A percentile compares a stretch with the other conserved stretches of the same genome.
Conservation (phyloP, 2,113 vertebrate species). For the Microcebus jonahi region DNA sequence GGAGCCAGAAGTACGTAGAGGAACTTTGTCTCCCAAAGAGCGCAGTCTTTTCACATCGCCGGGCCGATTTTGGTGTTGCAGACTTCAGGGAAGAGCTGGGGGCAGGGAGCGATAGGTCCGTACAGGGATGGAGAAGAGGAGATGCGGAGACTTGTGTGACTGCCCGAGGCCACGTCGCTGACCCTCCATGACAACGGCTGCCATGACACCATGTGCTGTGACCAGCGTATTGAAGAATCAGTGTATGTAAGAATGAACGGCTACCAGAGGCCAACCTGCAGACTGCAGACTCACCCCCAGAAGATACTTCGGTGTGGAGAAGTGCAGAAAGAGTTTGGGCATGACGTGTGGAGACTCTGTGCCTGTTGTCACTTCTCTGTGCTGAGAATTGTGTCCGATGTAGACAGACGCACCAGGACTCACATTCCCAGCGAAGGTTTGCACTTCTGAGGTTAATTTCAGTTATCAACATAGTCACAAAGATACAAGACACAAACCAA, state of each 20-base stretch:
- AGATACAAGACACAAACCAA: not conserved
- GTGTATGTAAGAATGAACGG: not conserved
- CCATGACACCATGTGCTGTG: accelerated
- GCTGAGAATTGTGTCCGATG: not conserved
- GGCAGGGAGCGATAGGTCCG: accelerated
- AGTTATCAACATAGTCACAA: not conserved
- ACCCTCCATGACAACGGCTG: too few relatives aligned
- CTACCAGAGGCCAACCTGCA: not conserved
- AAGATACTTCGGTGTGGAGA: accelerated
- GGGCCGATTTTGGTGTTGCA: accelerated
- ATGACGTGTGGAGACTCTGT: accelerated
- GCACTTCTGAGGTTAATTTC: not conserved
- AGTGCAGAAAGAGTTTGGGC: accelerated
- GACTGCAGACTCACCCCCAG: not conserved
- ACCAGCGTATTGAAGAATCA: accelerated
- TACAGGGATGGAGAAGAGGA: accelerated
- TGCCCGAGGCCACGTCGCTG: accelerated
- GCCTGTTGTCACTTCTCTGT: not conserved
- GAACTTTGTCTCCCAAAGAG: not conserved
- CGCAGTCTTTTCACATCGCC: not conserved
- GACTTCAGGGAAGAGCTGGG: accelerated
- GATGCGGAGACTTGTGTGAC: not conserved
- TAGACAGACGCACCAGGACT: too few relatives aligned
- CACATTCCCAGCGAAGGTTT: accelerated
- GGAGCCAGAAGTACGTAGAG: not conserved